Conservation (phyloP, 2,888 invertebrate species). For the Glaucopsyche alexis region DNA sequence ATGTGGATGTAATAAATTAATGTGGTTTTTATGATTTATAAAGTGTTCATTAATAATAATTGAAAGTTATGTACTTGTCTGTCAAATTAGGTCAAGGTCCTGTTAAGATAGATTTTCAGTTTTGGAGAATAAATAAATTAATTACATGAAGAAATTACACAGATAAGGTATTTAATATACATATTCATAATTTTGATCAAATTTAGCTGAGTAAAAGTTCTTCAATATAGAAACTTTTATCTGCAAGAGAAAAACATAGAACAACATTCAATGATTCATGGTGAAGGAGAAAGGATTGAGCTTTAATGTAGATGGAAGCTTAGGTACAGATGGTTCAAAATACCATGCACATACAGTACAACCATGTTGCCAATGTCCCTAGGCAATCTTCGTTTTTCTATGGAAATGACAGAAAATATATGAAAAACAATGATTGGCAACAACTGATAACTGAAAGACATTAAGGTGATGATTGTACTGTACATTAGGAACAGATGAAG, state of each 20-base stretch:
- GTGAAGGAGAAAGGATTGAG: background rate
- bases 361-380: no score
- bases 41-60: no score
- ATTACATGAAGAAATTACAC: background rate
- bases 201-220: background rate
- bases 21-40: no score
- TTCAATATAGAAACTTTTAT: background rate
- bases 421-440: no score
- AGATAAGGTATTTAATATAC: background rate
- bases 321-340: background rate
- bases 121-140: background rate
- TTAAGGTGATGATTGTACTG: no score
- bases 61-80: no score
- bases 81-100: no score
- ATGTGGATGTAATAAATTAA: background rate
- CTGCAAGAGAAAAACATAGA: background rate
- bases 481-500: conserved; percentile 3
- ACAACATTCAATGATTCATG: conserved; percentile 13
- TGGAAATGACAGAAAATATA: no score
- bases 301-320: conserved; percentile 11
- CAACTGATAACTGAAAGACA: no score
- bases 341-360: conserved; percentile 15
- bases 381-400: no score
- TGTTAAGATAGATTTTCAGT: no score
- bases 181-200: background rate